These are phyloP conservation scores for Anseranas semipalmata DNA, from an alignment of 2,113 vertebrate genomes.

Conservation along the genomic window DNA sequence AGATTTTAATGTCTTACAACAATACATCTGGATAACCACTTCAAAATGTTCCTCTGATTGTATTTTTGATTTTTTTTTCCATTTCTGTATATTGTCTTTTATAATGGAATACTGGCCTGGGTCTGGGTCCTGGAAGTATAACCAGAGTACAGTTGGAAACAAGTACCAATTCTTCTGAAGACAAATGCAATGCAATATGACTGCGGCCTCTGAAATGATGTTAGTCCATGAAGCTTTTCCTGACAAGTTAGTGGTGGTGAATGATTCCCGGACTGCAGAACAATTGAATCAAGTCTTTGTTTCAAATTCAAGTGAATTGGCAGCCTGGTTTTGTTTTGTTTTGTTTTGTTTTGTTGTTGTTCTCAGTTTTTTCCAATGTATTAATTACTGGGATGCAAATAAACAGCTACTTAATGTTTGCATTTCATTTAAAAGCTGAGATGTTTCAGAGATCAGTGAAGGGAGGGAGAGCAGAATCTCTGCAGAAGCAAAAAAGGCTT, in stretches of 20 bases:
- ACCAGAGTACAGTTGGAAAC: not conserved
- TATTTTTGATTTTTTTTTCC: not conserved
- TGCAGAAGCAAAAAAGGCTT: not conserved
- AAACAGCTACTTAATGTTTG: not conserved
- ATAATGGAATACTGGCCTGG: fast-evolving
- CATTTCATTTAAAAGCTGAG: not conserved
- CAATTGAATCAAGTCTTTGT: not conserved
- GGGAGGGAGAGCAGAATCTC: not conserved
- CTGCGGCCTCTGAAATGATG: not conserved
- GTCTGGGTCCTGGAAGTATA: not conserved
- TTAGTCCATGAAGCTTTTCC: not conserved
- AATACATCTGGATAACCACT: not conserved
- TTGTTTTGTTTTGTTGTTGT: not conserved
- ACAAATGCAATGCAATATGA: not conserved
- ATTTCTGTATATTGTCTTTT: not conserved
- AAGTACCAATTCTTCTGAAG: not conserved
- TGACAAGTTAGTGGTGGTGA: not conserved
- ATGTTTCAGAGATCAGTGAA: not conserved
- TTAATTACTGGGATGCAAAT: not conserved
- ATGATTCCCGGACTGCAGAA: not conserved
- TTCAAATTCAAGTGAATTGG: not conserved
- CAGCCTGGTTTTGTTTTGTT: not conserved
- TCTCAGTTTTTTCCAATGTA: not conserved
- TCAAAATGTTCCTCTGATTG: not conserved
- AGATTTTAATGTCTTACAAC: not conserved